Evolutionary conservation across 2,113 vertebrate species (phyloP).

Genomic region (Uropsilus gracilis): DNA sequence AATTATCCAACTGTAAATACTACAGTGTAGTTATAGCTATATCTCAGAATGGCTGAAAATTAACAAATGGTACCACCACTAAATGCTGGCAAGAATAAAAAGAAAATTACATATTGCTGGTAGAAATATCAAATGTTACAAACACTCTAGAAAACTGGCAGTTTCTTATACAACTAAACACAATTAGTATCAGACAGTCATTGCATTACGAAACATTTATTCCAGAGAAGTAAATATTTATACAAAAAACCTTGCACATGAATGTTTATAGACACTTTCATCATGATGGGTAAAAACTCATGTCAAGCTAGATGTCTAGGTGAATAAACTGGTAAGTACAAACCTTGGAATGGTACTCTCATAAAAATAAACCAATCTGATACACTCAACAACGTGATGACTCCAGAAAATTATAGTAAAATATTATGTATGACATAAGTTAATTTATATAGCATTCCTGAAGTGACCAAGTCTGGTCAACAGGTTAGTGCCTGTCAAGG

Average conservation of each 20-base stretch:
- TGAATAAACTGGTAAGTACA: not conserved
- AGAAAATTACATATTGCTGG: not conserved
- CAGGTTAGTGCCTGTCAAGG: not conserved
- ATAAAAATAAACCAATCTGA: not conserved
- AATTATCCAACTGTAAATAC: not conserved
- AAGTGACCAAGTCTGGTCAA: slow-evolving; percentile 15
- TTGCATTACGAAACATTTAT: not conserved
- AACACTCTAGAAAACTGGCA: not conserved
- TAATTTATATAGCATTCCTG: not conserved
- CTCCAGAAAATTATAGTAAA: not conserved
- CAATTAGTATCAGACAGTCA: not conserved
- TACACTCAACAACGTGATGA: not conserved
- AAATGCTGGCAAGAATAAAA: not conserved
- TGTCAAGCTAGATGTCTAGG: not conserved
- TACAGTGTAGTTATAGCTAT: not conserved
- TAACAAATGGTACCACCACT: not conserved
- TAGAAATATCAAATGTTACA: not conserved
- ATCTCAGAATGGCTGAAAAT: not conserved
- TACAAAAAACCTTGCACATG: not conserved
- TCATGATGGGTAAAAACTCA: not conserved
- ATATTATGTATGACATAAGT: not conserved
- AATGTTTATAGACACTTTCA: not conserved
- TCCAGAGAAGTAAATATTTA: not conserved
- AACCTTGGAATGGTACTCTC: not conserved
- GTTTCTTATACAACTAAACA: not conserved